Percentiles rank a stretch among this genome's conserved stretches.
Conservation (phyloP, 2,797 vertebrate genomes). For the Apogon hyalosoma region DNA sequence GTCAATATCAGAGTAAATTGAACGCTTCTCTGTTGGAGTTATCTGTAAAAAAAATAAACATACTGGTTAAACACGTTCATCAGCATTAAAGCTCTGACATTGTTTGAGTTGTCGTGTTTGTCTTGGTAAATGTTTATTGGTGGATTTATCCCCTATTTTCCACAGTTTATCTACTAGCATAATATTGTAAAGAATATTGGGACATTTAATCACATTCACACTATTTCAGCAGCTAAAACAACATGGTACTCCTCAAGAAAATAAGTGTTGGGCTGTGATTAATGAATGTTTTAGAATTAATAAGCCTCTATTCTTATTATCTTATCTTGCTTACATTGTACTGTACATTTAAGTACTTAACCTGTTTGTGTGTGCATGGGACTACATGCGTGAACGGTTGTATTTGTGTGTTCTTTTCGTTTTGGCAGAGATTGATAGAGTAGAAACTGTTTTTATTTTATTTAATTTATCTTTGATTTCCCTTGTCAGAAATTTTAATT, state of each 20-base stretch:
- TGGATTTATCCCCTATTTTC: too few species aligned
- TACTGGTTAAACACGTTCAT: too few species aligned
- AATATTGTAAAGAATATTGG: neutral
- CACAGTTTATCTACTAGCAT: neutral
- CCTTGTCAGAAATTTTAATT: constrained; percentile 75
- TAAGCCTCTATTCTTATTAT: constrained; percentile 22
- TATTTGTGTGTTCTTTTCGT: constrained; percentile 38
- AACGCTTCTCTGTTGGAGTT: too few species aligned
- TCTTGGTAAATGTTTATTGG: too few species aligned
- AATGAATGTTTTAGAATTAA: constrained; percentile 30
- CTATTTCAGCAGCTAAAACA: too few species aligned
- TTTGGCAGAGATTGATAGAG: constrained; percentile 72
- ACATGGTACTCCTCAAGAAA: neutral
- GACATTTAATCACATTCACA: neutral
- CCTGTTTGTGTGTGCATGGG: constrained; percentile 4
- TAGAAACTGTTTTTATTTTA: constrained; percentile 62
- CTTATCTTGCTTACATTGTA: constrained; percentile 7
- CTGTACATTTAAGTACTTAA: constrained; percentile 3
- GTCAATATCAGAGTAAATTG: too few species aligned
- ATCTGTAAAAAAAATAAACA: too few species aligned
- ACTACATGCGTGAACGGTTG: constrained; percentile 32
- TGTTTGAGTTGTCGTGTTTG: too few species aligned
- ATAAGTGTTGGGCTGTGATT: neutral
- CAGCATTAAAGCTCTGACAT: too few species aligned
- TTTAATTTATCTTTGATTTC: constrained; percentile 76